These are phyloP conservation scores for Anhinga anhinga DNA, from an alignment of 2,113 vertebrate genomes.

Conservation along the genomic window DNA sequence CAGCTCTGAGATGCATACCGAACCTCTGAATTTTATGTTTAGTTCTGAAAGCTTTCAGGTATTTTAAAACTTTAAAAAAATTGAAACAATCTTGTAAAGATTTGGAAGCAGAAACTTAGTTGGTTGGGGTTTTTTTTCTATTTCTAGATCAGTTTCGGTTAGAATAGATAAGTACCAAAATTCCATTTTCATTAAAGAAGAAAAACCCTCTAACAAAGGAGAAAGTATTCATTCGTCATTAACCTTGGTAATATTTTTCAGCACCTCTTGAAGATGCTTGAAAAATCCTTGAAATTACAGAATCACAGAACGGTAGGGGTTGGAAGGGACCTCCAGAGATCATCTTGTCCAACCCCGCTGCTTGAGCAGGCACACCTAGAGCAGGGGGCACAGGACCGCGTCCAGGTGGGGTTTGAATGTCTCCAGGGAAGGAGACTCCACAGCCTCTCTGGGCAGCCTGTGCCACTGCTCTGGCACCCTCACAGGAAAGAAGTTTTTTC, in stretches of 20 bases:
- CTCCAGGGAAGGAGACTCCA: no score
- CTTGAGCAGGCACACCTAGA: no score
- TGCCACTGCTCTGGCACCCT: no score
- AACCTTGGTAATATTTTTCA: background rate
- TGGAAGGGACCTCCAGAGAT: no score
- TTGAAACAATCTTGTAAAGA: background rate
- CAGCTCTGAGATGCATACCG: background rate
- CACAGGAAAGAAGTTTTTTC: no score
- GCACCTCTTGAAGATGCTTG: background rate
- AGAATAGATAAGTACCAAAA: background rate
- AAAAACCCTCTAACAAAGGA: background rate
- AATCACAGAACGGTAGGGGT: no score
- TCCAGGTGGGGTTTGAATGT: no score
- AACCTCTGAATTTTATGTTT: background rate
- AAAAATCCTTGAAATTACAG: background rate
- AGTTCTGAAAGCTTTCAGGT: background rate
- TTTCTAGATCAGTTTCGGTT: background rate
- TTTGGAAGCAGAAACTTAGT: background rate
- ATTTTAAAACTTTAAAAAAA: background rate
- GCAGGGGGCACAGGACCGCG: no score
- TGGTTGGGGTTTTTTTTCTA: background rate
- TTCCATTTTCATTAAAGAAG: background rate
- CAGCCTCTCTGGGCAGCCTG: no score
- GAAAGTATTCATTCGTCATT: background rate
- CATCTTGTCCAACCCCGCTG: no score